Conservation (phyloP, 2,797 vertebrate genomes). For the Rhinella marina region DNA sequence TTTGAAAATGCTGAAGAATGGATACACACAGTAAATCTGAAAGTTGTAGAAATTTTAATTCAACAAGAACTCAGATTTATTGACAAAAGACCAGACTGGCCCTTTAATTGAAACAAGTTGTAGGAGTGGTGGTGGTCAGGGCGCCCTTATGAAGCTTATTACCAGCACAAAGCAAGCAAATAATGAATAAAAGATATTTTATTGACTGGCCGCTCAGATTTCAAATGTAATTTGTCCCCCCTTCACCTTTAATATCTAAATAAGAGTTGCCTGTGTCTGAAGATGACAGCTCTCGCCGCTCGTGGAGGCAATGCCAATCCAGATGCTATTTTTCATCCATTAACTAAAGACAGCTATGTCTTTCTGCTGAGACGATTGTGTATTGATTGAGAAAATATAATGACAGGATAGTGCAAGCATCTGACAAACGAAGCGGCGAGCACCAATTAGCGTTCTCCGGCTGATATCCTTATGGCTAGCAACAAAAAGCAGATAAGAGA, state of each 20-base stretch:
- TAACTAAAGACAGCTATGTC: slow-evolving; percentile 66
- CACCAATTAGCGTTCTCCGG: slow-evolving; percentile 63
- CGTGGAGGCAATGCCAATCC: background rate
- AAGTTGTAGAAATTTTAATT: background rate
- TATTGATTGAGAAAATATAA: slow-evolving; percentile 59
- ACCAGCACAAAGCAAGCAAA: background rate
- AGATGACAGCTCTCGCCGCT: slow-evolving; percentile 43
- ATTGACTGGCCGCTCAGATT: slow-evolving; percentile 7
- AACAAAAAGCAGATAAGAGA: slow-evolving; percentile 46
- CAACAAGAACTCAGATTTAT: background rate
- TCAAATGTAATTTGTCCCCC: slow-evolving; percentile 36
- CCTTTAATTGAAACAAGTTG: background rate
- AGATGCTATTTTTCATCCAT: slow-evolving; percentile 68
- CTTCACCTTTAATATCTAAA: slow-evolving; percentile 48
- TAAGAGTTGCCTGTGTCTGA: slow-evolving; percentile 21
- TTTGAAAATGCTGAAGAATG: too few species aligned
- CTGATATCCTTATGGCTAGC: slow-evolving; percentile 1
- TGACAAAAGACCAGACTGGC: background rate
- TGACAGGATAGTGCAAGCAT: slow-evolving; percentile 56
- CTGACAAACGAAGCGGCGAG: slow-evolving; percentile 63
- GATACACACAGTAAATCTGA: too few species aligned
- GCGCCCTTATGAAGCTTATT: background rate
- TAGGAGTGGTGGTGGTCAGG: background rate
- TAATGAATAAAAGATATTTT: background rate
- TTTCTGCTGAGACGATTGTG: slow-evolving; percentile 26